Conservation (phyloP, 1,140 invertebrate genomes). For the Drosophila sp. region DNA sequence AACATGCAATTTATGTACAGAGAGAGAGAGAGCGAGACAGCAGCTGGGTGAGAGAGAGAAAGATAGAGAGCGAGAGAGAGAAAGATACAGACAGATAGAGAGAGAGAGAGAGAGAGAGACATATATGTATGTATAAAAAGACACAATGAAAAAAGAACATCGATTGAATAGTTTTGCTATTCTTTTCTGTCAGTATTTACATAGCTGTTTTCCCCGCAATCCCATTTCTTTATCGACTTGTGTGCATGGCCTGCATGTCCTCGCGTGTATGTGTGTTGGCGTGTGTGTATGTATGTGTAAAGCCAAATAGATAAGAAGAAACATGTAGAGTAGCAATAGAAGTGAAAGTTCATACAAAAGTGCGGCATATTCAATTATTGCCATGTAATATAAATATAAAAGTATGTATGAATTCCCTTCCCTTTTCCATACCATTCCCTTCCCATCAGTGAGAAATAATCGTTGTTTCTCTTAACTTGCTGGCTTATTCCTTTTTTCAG, state of each 20-base stretch:
- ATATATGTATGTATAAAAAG: slow-evolving; percentile 5
- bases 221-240: background rate
- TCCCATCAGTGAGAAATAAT: background rate
- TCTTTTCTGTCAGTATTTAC: slow-evolving; percentile 22
- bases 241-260: background rate
- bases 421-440: background rate
- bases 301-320: slow-evolving; percentile 8
- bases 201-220: background rate
- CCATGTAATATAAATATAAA: background rate
- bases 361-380: background rate
- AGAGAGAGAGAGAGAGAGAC: slow-evolving; percentile 24
- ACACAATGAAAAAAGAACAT: background rate
- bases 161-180: background rate
- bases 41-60: slow-evolving; percentile 21
- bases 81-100: slow-evolving; percentile 6
- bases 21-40: slow-evolving; percentile 12
- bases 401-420: background rate
- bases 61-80: slow-evolving; percentile 11
- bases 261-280: slow-evolving; percentile 15
- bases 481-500: slow-evolving; percentile 13
- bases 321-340: slow-evolving; percentile 1
- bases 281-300: slow-evolving; percentile 17
- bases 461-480: background rate
- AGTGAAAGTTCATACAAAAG: slow-evolving; percentile 1
- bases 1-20: slow-evolving; percentile 15